A percentile compares a stretch with the other conserved stretches of the same genome.
phyloP scores from a whole-genome alignment of 2,797 vertebrate species.

The Rachycentron canadum region DNA sequence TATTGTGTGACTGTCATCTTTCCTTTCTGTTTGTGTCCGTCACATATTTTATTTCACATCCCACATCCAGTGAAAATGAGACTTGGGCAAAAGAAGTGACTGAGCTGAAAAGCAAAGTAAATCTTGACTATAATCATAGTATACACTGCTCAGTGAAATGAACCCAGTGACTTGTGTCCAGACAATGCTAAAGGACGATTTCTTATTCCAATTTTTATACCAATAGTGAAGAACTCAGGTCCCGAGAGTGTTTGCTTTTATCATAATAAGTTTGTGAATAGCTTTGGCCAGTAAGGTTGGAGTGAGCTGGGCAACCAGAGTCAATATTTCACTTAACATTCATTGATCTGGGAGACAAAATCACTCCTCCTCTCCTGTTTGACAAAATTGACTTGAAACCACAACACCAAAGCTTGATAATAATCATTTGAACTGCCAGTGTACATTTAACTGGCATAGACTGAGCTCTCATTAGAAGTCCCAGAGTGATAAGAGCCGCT shows the following conservation, averaged over 20 bases:
- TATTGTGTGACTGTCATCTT: background rate
- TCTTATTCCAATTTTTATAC: background rate
- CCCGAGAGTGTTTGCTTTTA: background rate
- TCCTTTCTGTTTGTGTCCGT: conserved; percentile 10
- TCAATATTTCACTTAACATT: background rate
- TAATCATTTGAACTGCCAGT: background rate
- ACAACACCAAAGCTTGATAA: background rate
- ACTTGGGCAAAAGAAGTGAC: background rate
- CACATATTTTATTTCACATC: conserved; percentile 10
- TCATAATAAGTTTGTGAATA: background rate
- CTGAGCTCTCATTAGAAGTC: background rate
- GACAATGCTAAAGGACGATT: background rate
- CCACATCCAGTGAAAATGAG: conserved; percentile 1
- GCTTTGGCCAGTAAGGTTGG: background rate
- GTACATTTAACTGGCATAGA: background rate
- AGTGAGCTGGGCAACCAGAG: background rate
- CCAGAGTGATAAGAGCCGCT: background rate
- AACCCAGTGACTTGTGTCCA: background rate
- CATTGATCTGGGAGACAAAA: conserved; percentile 32
- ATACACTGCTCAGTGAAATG: conserved; percentile 12
- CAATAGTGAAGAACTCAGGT: background rate
- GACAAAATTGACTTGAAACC: background rate
- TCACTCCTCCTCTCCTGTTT: conserved; percentile 5
- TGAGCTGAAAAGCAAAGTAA: conserved; percentile 29
- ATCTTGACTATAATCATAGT: no score